Evolutionary conservation across 2,888 invertebrate genomes (phyloP).

Genomic region (Lasioglossum figueresi): DNA sequence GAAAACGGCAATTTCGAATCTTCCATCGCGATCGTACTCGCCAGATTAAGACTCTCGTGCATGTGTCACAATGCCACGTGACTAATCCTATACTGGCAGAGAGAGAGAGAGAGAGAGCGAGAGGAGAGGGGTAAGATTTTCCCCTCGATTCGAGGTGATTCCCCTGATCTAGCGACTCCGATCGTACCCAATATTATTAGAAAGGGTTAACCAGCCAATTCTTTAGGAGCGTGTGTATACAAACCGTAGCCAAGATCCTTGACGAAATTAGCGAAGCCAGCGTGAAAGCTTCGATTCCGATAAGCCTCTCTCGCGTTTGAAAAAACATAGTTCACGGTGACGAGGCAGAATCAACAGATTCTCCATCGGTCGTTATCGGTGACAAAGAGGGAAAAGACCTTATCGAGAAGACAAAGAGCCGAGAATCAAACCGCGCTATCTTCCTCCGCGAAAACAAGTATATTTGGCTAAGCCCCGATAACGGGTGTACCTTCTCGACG

Average conservation of each 20-base stretch:
- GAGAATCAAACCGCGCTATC: constrained; percentile 31
- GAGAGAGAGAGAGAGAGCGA: no score
- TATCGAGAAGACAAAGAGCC: constrained; percentile 18
- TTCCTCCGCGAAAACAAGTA: constrained; percentile 68
- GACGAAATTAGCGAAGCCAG: neutral
- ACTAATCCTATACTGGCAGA: no score
- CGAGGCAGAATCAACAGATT: neutral
- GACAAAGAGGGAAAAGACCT: neutral
- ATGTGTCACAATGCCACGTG: no score
- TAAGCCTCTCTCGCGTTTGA: neutral
- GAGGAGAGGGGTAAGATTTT: no score
- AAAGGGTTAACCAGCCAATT: neutral
- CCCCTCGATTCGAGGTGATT: no score
- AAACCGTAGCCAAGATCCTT: constrained; percentile 5
- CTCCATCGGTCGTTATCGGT: constrained; percentile 38
- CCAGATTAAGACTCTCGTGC: no score
- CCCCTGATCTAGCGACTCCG: no score
- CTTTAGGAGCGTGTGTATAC: neutral
- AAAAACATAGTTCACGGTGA: neutral
- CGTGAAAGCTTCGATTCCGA: neutral
- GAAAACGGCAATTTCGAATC: neutral
- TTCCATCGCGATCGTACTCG: no score
- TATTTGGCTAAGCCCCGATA: constrained; percentile 73
- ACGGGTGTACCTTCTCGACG: constrained; percentile 37
- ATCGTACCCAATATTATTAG: neutral